Base-by-base conservation (phyloP, 2,888 invertebrate genomes). In the Bruchidius siliquastri region DNA sequence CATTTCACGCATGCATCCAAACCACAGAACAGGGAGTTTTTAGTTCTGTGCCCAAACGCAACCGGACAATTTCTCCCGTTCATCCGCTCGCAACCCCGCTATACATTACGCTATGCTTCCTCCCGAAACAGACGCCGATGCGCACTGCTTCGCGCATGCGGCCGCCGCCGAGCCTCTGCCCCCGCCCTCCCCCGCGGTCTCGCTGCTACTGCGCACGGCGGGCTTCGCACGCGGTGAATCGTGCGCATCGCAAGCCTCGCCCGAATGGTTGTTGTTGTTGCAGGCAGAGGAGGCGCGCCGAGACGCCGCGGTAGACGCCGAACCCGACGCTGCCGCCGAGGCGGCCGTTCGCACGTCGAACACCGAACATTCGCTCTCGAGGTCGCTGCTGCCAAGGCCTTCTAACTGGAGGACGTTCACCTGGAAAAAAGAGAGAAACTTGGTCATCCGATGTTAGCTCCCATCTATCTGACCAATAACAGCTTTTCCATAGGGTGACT, bases 341-440 rank as follows among this genome's bases (percentile, higher is more conserved):
- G 87, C 85, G 67, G 88, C 87, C 67, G 89, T 88, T 77, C 90
- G 88, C 13, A 89, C 89, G 80, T 90, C 90, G 82, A 90, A 90
- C n/a, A 89, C 89, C 76, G 89, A 88, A 75, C 88, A 88, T 80
- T 91, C 91, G 81, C 90, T 89, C 79, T 91, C 91, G 76, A 90
- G 86, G 83, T 91, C 91, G 78, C 90, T 91, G 18, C 49, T 49
- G 18, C 49, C 49, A 13, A 49, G 49, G 74, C 89, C 88, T 82
- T 91, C 91, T 79, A 90, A 87, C 88, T 91, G 88, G 21, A 87
- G 85, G 71, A 87, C 84, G 79, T 86, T 86, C 73, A 86, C 79
- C 86, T 86, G 79, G 13, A 82, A 82, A 75, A 66, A 73, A 72
- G 1, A 26, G 20, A 72, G 21, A n/a, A n/a, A n/a, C n/a, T n/a